These are phyloP conservation scores for Callyntrura sp. DNA, from an alignment of 2,888 invertebrate genomes.

Conservation along the genomic window DNA sequence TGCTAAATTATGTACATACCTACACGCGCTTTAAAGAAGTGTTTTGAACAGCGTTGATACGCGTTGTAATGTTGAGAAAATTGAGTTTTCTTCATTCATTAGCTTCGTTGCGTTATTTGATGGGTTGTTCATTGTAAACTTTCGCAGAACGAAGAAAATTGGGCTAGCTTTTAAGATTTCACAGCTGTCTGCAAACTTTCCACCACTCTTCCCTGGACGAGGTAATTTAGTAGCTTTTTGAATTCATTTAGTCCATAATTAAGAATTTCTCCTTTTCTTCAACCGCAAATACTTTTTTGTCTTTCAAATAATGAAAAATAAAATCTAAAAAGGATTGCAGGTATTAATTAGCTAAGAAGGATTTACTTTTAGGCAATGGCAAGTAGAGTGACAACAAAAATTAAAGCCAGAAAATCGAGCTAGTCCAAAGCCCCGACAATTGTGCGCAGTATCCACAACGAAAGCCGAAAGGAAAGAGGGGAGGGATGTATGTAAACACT, in stretches of 20 bases:
- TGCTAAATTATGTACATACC: not conserved
- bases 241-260: not conserved
- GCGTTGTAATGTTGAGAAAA: slow-evolving; percentile 3
- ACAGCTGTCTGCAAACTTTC: not conserved
- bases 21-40: not conserved
- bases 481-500: slow-evolving; percentile 29
- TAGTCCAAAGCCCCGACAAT: not conserved
- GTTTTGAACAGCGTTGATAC: not conserved
- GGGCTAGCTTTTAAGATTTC: not conserved
- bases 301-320: not conserved
- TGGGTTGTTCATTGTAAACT: not conserved
- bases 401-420: not conserved
- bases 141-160: not conserved
- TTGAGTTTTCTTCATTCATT: not conserved
- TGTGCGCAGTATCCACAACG: too few species aligned
- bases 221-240: not conserved
- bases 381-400: slow-evolving; percentile 3
- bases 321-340: not conserved
- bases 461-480: too few species aligned
- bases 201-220: slow-evolving; percentile 5
- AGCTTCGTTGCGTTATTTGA: too few species aligned
- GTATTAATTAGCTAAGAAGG: not conserved
- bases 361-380: slow-evolving; percentile 1
- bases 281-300: not conserved
- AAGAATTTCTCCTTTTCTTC: not conserved